phyloP scores from a whole-genome alignment of 1,140 invertebrate species.

The Luehdorfia chinensis region DNA sequence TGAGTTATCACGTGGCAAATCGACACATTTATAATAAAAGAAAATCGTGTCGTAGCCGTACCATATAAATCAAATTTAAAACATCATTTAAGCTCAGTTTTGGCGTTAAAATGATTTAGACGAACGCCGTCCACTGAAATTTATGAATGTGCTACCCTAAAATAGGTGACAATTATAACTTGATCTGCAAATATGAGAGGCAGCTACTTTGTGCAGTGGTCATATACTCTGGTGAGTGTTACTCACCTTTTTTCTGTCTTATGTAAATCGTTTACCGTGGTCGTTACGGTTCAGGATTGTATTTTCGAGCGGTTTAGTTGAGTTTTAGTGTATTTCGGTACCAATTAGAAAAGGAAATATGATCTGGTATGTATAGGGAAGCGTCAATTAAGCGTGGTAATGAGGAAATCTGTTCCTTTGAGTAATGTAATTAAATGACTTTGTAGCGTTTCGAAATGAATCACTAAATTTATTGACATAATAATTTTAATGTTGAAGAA shows the following conservation, averaged over 20 bases:
- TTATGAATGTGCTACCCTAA: constrained; percentile 44
- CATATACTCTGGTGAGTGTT: constrained; percentile 3
- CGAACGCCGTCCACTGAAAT: constrained; percentile 41
- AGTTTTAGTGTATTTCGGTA: constrained; percentile 38
- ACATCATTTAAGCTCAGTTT: constrained; percentile 46
- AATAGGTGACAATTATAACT: constrained; percentile 38
- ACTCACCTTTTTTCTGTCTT: constrained; percentile 24
- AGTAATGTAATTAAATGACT: too few relatives aligned
- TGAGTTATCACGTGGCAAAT: too few relatives aligned
- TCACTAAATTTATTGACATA: too few relatives aligned
- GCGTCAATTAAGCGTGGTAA: constrained; percentile 33
- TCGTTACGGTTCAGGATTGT: constrained; percentile 39
- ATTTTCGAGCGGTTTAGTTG: constrained; percentile 27
- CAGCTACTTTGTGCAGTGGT: constrained; percentile 1
- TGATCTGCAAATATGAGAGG: constrained; percentile 15
- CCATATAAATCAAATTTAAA: constrained; percentile 25
- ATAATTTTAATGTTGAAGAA: too few relatives aligned
- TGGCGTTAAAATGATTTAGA: constrained; percentile 64
- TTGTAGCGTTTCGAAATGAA: too few relatives aligned
- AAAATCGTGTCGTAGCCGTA: constrained; percentile 20
- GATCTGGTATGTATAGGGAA: constrained; percentile 25
- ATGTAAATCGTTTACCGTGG: constrained; percentile 38
- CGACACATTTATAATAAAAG: too few relatives aligned
- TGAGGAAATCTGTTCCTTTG: constrained; percentile 25
- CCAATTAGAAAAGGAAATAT: constrained; percentile 47